Evolutionary conservation across 2,113 vertebrate genomes (phyloP), one percentile per base, ranked within the genome.

Genomic region (Brachypodius melanocephalos): DNA sequence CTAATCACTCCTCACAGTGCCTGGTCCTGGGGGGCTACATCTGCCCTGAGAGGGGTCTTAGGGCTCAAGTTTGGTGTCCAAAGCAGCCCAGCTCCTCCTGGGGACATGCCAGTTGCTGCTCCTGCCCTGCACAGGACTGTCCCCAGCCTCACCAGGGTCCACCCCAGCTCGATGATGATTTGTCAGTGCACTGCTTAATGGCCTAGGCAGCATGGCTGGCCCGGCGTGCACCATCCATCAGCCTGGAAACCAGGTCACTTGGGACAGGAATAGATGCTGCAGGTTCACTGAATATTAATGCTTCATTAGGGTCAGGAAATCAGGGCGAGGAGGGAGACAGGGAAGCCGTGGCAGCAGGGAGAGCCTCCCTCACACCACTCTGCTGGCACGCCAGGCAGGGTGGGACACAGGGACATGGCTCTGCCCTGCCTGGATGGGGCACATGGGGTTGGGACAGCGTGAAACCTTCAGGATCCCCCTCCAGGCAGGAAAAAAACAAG

Each of bases 281-380:
- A 96, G 97, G 95, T 95, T 95, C 97, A 88, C 94, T 96, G 95
- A 94, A 95, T 95, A 96, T 93, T 95, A 93, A 97, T 91, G 93
- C 94, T 92, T 95, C 96, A 82, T 96, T 93, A 95, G 93, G 95
- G 93, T 80, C 85, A 94, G 89, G 85, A 94, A 97, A 96, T 86
- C 69, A 78, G 94, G 85, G 83, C 76, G 8, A 81, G 12, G 71
- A 3, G 34, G 88, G 93, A 93, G 76, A 66, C 80, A 34, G 92
- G 65, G 62, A 94, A 85, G 51, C 87, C 12, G 0, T 10, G 48
- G 71, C 1, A 5, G 14, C 4, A 6, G 17, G 74, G 54, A 76
- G 32, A 85, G 17, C 83, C 90, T 94, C 85, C 55, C 38, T 92
- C 57, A 61, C 43, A 22, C 51, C 3, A 6, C 71, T 48, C 61